Base-by-base conservation (phyloP, 2,888 invertebrate species). In the Archips xylosteana region DNA sequence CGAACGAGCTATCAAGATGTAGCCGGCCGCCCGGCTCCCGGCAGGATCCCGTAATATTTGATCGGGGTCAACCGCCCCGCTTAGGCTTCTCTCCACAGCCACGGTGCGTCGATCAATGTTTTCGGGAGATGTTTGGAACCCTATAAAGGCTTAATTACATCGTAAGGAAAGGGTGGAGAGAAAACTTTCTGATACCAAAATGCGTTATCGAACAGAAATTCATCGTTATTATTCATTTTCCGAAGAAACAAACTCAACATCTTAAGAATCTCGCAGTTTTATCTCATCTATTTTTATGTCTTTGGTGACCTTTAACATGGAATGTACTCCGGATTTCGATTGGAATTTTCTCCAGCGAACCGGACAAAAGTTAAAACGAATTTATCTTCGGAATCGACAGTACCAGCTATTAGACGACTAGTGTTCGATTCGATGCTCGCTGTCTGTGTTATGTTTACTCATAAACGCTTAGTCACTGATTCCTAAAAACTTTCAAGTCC, bases 401-500 rank as follows among this genome's bases (percentile, higher is more conserved):
- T 34, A 49, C 3, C 8, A 34, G 34, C 47, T 64, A 15, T 54
- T 64, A 49, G 49, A 32, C 23, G 59, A 60, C 39, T 23, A 62
- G 47, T 34, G 13, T 49, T 10, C 2, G 54, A 6, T 45, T 15
- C 23, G 51, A n/a, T 32, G 36, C 47, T 69, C 47, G 13, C n/a
- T 3, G 59, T 49, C 64, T 63, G 63, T 23, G 9, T 15, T n/a
- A 13, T 64, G 32, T 12, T 54, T 60, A 61, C 51, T 65, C 60
- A 64, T 51, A 61, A 65, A 68, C 47, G 51, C 34, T 39, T 39
- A 49, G 23, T 61, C 49, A 34, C 32, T 39, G 49, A 65, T 64
- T 61, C 61, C 63, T 60, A 34, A 70, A 74, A 74, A 74, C 69
- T 65, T 65, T 78, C 79, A 83, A 84, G 83, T 83, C 83, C 76